Evolutionary conservation across 1,140 invertebrate genomes (phyloP), one percentile per base, ranked within the genome.

Genomic region (Sycobia sp.): DNA sequence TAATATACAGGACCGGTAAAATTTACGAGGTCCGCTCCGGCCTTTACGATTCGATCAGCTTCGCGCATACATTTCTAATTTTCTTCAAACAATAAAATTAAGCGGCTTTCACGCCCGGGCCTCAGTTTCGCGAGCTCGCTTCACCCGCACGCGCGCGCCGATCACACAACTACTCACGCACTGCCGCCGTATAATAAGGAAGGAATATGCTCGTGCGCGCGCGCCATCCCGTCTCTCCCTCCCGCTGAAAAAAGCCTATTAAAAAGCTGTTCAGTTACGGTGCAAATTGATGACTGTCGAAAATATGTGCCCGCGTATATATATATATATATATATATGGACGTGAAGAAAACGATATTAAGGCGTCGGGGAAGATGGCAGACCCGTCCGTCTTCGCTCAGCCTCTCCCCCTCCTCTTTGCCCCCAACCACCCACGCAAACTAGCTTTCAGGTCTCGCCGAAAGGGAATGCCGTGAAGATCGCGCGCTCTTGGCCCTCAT

Each of bases 401-500:
- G 10, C 16, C 46, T 13, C 36, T n/a, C n/a, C n/a, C n/a, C 4
- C n/a, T 3, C 13, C 16, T n/a, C 39, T 3, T n/a, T n/a, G n/a
- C n/a, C n/a, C n/a, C n/a, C n/a, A n/a, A n/a, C n/a, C n/a, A n/a
- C n/a, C n/a, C n/a, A n/a, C n/a, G n/a, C n/a, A n/a, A n/a, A n/a
- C n/a, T n/a, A n/a, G n/a, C n/a, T n/a, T n/a, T n/a, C n/a, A n/a
- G n/a, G n/a, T n/a, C n/a, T n/a, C n/a, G n/a, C n/a, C n/a, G n/a
- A n/a, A n/a, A n/a, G n/a, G n/a, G n/a, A n/a, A n/a, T n/a, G n/a
- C n/a, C n/a, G n/a, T 14, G 9, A 32, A 4, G 38, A 11, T 46
- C 41, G 54, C 0, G 0, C 39, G n/a, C n/a, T n/a, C n/a, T n/a
- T n/a, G 39, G 50, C 39, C 36, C 67, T 77, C 76, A 73, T 75